Evolutionary conservation across 2,113 vertebrate genomes (phyloP).

Genomic region (Semicossyphus pulcher): DNA sequence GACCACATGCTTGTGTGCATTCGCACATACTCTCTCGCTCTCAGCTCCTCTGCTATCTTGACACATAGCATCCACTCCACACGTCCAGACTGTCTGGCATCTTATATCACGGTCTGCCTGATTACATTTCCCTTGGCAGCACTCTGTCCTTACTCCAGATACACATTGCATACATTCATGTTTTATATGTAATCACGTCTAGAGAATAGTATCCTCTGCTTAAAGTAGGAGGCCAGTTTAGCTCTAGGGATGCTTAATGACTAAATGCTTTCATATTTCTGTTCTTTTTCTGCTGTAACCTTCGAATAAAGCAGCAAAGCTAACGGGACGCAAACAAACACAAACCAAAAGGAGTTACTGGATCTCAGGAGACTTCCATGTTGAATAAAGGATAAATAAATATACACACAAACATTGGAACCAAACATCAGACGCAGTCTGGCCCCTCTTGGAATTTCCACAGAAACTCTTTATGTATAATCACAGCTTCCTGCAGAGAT

Average conservation of each 20-base stretch:
- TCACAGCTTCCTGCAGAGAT: constrained; percentile 1
- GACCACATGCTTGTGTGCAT: constrained; percentile 16
- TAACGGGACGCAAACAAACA: constrained; percentile 31
- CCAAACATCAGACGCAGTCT: constrained; percentile 17
- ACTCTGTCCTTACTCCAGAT: constrained; percentile 39
- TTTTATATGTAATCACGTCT: constrained; percentile 24
- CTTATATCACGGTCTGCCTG: constrained; percentile 25
- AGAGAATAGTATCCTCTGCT: neutral
- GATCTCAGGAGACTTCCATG: neutral
- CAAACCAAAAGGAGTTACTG: neutral
- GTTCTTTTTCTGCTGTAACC: neutral
- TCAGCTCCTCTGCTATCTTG: constrained; percentile 36
- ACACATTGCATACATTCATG: neutral
- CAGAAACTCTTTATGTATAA: neutral
- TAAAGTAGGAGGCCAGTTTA: constrained; percentile 21
- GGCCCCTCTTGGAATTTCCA: constrained; percentile 9
- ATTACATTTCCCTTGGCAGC: constrained; percentile 28
- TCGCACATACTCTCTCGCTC: constrained; percentile 49
- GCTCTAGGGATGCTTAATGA: constrained; percentile 7
- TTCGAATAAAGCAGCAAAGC: neutral
- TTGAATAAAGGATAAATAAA: constrained; percentile 17
- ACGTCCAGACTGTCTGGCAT: constrained; percentile 73
- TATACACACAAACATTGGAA: constrained; percentile 4
- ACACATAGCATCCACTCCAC: constrained; percentile 49
- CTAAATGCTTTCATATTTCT: constrained; percentile 27